Evolutionary conservation across 1,140 invertebrate species (phyloP), one percentile per base, ranked within the genome.

Genomic region (Laodelphax striatellus): DNA sequence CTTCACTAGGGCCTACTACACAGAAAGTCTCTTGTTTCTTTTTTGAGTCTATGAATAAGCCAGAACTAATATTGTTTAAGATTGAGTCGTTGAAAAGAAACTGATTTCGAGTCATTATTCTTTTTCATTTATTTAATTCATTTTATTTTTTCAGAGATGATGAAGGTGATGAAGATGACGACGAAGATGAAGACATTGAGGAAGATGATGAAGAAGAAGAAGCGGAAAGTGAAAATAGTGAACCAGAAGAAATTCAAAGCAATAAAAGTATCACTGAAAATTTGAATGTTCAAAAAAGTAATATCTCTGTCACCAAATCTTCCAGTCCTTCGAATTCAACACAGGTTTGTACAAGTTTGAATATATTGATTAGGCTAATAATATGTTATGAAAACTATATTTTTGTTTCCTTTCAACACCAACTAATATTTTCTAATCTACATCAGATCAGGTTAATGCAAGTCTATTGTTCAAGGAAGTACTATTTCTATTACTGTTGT

Each of bases 61-160:
- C 24, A 2, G 24, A 28, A 28, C 24, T 28, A 28, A 28, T n/a
- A n/a, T 28, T 28, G 24, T 28, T 2, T 2, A 28, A 28, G 24
- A 28, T 28, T 28, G 24, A 28, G 24, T 28, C 24, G 24, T 28
- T 28, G 2, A 28, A 28, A 6, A 6, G 24, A 4, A 6, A 28
- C 24, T 2, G 24, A 28, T 28, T 28, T 28, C 6, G 2, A 28
- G 24, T 28, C 6, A 28, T 4, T 28, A 4, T 28, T 28, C 6
- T 28, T 4, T 28, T 28, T 28, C 24, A 28, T 6, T 28, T n/a
- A n/a, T n/a, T n/a, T n/a, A n/a, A n/a, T 17, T 55, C 53, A 44
- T 43, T 14, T n/a, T 58, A 14, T 34, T 65, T 57, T 52, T 75
- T 2, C 71, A 73, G 22, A 78, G 83, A 21, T 78, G 77, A 2